A percentile compares a stretch with the other conserved stretches of the same genome.
Evolutionary conservation across 2,888 invertebrate genomes (phyloP).

Genomic region (Parapristionchus giblindavisi): DNA sequence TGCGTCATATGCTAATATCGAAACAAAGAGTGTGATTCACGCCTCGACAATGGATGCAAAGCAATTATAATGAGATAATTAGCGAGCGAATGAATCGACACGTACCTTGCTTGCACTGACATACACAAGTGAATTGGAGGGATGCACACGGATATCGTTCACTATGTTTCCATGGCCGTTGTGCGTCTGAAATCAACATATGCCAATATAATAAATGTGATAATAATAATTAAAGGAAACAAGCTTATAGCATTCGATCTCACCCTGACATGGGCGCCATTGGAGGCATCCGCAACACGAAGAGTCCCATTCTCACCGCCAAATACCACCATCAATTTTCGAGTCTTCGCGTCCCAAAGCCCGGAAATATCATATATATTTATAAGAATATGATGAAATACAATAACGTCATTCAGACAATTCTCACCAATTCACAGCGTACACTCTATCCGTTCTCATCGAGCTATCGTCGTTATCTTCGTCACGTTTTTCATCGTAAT

Average conservation of each 20-base stretch:
- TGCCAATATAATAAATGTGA: neutral
- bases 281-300: neutral
- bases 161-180: constrained; percentile 12
- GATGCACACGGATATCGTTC: constrained; percentile 22
- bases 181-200: neutral
- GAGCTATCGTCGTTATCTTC: neutral
- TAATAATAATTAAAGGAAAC: too few species aligned
- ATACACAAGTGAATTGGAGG: neutral
- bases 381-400: neutral
- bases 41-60: too few species aligned
- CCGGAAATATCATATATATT: neutral
- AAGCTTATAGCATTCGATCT: neutral
- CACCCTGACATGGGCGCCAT: neutral
- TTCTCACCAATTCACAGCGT: constrained; percentile 9
- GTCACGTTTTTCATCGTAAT: neutral
- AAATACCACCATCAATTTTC: neutral
- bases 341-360: neutral
- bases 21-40: too few species aligned
- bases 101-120: constrained; percentile 27
- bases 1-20: too few species aligned
- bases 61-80: too few species aligned
- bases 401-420: neutral
- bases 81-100: too few species aligned
- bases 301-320: neutral
- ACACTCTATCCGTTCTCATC: neutral